These are phyloP conservation scores for Pemphredon lugubris DNA, from an alignment of 2,888 invertebrate species.

Conservation along the genomic window DNA sequence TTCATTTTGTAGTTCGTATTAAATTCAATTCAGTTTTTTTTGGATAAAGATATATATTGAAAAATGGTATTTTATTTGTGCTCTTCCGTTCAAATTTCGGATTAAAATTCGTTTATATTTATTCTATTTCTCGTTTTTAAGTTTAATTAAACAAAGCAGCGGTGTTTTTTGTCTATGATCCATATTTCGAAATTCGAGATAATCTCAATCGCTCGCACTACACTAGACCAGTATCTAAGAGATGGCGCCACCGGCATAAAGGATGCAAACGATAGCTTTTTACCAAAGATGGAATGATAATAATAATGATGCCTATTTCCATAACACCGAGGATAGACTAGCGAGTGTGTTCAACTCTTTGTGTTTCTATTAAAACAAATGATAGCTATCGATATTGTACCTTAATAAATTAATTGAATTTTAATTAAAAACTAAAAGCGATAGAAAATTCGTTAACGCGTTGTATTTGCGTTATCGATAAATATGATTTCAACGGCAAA, in stretches of 20 bases:
- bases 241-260: conserved; percentile 25
- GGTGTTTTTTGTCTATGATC: no score
- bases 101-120: neutral
- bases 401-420: neutral
- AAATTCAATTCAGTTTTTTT: neutral
- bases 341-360: no score
- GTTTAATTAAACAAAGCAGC: neutral
- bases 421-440: neutral
- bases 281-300: neutral
- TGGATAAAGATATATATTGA: no score
- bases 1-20: neutral
- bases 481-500: no score
- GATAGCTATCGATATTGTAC: no score
- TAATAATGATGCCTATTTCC: neutral
- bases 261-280: neutral
- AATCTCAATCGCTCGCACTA: neutral
- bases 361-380: no score
- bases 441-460: neutral
- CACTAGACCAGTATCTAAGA: neutral
- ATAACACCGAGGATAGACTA: no score
- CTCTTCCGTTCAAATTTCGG: no score
- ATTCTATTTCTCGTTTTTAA: neutral
- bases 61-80: no score
- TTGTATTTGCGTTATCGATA: no score
- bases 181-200: no score